Evolutionary conservation across 2,888 invertebrate species (phyloP).

Genomic region (Rosalia funebris): DNA sequence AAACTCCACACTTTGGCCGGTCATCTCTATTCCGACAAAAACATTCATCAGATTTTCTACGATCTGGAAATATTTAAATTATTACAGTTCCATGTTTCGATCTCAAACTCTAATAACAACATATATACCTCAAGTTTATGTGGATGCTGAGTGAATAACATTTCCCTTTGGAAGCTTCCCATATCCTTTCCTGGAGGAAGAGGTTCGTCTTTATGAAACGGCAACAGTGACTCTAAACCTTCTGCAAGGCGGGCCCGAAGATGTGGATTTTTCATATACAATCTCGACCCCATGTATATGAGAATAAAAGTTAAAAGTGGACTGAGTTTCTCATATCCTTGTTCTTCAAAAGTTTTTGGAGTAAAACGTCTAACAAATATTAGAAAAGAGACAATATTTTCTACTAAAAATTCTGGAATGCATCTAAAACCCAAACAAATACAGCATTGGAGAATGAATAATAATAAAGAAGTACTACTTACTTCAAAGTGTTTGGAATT

Average conservation of each 20-base stretch:
- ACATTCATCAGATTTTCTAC: slow-evolving; percentile 85
- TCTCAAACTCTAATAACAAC: slow-evolving; percentile 21
- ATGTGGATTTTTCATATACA: slow-evolving; percentile 86
- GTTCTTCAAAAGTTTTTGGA: slow-evolving; percentile 72
- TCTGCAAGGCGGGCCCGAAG: slow-evolving; percentile 90
- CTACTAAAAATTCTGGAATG: slow-evolving; percentile 90
- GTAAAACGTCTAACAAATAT: slow-evolving; percentile 77
- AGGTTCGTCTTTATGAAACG: slow-evolving; percentile 72
- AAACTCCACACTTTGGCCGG: slow-evolving; percentile 93
- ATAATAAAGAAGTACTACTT: too few species aligned
- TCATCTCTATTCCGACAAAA: slow-evolving; percentile 98
- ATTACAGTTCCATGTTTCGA: slow-evolving; percentile 8
- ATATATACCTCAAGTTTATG: slow-evolving; percentile 72
- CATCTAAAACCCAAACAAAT: slow-evolving; percentile 67
- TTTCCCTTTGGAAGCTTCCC: slow-evolving; percentile 73
- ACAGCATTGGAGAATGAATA: too few species aligned
- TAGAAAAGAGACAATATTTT: slow-evolving; percentile 86
- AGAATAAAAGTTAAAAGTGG: slow-evolving; percentile 83
- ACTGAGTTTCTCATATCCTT: slow-evolving; percentile 71
- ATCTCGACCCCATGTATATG: slow-evolving; percentile 87
- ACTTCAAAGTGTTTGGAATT: slow-evolving; percentile 77
- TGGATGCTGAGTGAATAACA: slow-evolving; percentile 81
- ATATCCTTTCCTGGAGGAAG: slow-evolving; percentile 58
- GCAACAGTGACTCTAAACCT: slow-evolving; percentile 86
- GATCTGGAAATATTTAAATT: slow-evolving; percentile 67